Evolutionary conservation across 2,888 invertebrate species (phyloP), one percentile per base, ranked within the genome.

Genomic region (Pegoplata infirma): DNA sequence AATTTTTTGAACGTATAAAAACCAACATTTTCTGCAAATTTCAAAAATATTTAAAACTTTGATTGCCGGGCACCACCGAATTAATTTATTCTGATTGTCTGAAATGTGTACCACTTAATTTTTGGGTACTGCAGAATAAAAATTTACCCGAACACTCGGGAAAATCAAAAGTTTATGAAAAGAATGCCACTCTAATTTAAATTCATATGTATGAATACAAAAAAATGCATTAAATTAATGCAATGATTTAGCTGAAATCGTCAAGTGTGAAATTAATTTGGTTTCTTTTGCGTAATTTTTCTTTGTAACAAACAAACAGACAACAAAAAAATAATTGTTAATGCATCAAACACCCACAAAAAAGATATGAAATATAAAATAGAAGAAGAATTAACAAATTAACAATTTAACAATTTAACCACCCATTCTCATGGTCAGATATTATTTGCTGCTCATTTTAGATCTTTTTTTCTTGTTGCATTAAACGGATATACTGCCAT

Each of bases 251-350:
- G 58, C 78, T 72, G 64, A 80, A 81, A 75, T 80, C 75, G 68
- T 78, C 81, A 76, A 81, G 76, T 81, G 79, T 79, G 81, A 81
- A 79, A 79, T 73, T 73, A 63, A 58, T 66, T 81, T 67, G 66
- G 72, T 74, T 78, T 44, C 53, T 74, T 78, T 78, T 74, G 58
- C 78, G 78, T 78, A 78, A 78, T 69, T 74, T 69, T 59, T 64
- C 28, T 68, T 55, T 55, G 36, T 36, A 36, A 36, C 12, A 36
- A 36, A 10, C 12, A 36, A 36, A 36, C 10, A n/a, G 25, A 3
- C 3, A 25, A 25, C 25, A 6, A 25, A 25, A n/a, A n/a, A n/a
- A n/a, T n/a, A n/a, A n/a, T n/a, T n/a, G 14, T 49, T 49, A 49
- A 21, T 49, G 49, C 19, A 49, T 8, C 14, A 12, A 49, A 49